Conservation (phyloP, 2,797 vertebrate genomes). For the Smutsia gigantea region DNA sequence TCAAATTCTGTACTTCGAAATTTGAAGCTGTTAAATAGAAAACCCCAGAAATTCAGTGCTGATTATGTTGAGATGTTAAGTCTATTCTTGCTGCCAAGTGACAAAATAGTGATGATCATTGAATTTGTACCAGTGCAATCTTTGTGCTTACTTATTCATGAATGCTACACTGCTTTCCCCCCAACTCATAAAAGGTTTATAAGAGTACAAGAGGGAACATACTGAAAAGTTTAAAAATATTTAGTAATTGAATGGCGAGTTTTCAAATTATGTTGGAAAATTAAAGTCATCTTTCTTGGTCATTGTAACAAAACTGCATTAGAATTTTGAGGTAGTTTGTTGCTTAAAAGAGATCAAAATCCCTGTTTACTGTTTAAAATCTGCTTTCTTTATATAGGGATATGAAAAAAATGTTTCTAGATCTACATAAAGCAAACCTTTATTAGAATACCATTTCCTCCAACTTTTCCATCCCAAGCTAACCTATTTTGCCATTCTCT, state of each 20-base stretch:
- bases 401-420: conserved; percentile 29
- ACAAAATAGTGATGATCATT: conserved; percentile 32
- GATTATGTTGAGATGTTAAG: conserved; percentile 50
- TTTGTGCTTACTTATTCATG: conserved; percentile 78
- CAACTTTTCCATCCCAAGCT: neutral
- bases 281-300: conserved; percentile 77
- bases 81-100: conserved; percentile 61
- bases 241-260: conserved; percentile 77
- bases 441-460: conserved; percentile 2
- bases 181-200: conserved; percentile 77
- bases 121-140: conserved; percentile 34
- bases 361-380: conserved; percentile 26
- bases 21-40: conserved; percentile 20
- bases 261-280: conserved; percentile 79
- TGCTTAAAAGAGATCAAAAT: conserved; percentile 50
- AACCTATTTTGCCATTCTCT: neutral
- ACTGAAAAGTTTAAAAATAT: conserved; percentile 78
- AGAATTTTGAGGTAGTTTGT: conserved; percentile 54
- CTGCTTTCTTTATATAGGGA: neutral
- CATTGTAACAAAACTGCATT: conserved; percentile 19
- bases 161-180: conserved; percentile 37
- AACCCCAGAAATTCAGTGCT: conserved; percentile 39
- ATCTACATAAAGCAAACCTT: neutral
- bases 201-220: conserved; percentile 64
- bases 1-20: conserved; percentile 44